Evolutionary conservation across 2,113 vertebrate genomes (phyloP).

Genomic region (Daphoenositta chrysoptera): DNA sequence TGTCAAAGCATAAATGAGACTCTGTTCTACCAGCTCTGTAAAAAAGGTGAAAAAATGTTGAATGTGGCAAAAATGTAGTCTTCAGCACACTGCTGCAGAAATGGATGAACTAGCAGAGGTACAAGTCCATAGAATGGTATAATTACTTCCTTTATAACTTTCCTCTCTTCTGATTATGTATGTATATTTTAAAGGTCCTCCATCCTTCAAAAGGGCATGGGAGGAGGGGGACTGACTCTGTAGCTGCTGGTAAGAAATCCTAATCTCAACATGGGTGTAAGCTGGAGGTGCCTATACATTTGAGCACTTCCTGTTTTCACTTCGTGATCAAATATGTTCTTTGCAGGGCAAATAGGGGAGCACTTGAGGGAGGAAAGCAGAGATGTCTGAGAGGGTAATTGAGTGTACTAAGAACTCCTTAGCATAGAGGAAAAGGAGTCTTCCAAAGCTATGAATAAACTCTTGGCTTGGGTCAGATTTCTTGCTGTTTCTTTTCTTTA

Average conservation of each 20-base stretch:
- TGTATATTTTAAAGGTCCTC: slow-evolving; percentile 45
- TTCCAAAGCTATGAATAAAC: slow-evolving; percentile 74
- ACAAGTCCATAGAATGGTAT: slow-evolving; percentile 5
- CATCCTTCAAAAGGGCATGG: neutral
- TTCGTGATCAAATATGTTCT: slow-evolving; percentile 85
- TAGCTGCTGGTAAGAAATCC: slow-evolving; percentile 61
- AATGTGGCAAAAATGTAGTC: neutral
- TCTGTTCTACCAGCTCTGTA: neutral
- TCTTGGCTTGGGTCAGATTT: slow-evolving; percentile 55
- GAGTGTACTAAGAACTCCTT: slow-evolving; percentile 80
- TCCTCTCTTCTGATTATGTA: slow-evolving; percentile 43
- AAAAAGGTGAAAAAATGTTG: neutral
- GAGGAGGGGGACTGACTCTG: neutral
- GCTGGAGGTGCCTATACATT: slow-evolving; percentile 84
- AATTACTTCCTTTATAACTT: slow-evolving; percentile 61
- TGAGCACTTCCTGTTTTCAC: slow-evolving; percentile 93
- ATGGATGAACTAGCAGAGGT: slow-evolving; percentile 26
- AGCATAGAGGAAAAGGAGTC: slow-evolving; percentile 74
- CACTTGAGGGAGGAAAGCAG: slow-evolving; percentile 80
- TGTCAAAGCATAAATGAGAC: neutral
- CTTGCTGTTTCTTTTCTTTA: slow-evolving; percentile 76
- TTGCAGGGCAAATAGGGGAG: slow-evolving; percentile 80
- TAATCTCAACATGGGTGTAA: slow-evolving; percentile 62
- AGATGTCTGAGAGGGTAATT: slow-evolving; percentile 83
- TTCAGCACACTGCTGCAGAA: neutral